These are phyloP conservation scores for Thaumetopoea pityocampa DNA, from an alignment of 1,140 invertebrate genomes.

Conservation along the genomic window DNA sequence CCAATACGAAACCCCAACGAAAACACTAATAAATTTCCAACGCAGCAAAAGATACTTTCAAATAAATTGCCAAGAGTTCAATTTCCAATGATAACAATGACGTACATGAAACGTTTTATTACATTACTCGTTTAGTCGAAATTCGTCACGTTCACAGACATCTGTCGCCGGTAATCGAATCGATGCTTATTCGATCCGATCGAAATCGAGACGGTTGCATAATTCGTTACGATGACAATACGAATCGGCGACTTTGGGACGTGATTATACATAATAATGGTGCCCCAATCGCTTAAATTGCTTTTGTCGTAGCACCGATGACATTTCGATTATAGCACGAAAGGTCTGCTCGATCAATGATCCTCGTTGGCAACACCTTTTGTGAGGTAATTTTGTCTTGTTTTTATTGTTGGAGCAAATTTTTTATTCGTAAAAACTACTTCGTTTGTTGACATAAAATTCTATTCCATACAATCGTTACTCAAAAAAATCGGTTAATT, in stretches of 20 bases:
- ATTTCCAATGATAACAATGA: slow-evolving; percentile 11
- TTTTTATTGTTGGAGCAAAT: slow-evolving; percentile 9
- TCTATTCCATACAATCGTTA: no score
- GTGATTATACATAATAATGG: slow-evolving; percentile 58
- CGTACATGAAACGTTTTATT: slow-evolving; percentile 27
- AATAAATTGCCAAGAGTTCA: slow-evolving; percentile 9
- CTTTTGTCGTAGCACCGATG: slow-evolving; percentile 40
- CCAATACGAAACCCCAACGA: slow-evolving; percentile 47
- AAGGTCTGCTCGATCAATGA: slow-evolving; percentile 23
- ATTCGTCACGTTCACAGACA: slow-evolving; percentile 72
- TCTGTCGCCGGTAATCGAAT: slow-evolving; percentile 71
- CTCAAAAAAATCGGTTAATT: no score
- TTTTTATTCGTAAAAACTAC: no score
- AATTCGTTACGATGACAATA: slow-evolving; percentile 70
- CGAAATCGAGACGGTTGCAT: slow-evolving; percentile 48
- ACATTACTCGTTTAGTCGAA: slow-evolving; percentile 48
- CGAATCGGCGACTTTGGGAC: slow-evolving; percentile 39
- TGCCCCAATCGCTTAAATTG: slow-evolving; percentile 37
- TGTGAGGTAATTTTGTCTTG: slow-evolving; percentile 14
- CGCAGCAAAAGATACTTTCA: slow-evolving; percentile 21
- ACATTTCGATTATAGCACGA: slow-evolving; percentile 43
- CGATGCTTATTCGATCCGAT: slow-evolving; percentile 45
- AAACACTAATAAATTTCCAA: slow-evolving; percentile 26
- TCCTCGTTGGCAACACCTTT: slow-evolving; percentile 14
- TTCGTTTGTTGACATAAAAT: no score